A percentile compares a stretch with the other conserved stretches of the same genome.
These are phyloP conservation scores for Diacarnus erythraeanus DNA, from an alignment of 37 sponge, comb jelly and placozoan genomes.

Conservation along the genomic window DNA sequence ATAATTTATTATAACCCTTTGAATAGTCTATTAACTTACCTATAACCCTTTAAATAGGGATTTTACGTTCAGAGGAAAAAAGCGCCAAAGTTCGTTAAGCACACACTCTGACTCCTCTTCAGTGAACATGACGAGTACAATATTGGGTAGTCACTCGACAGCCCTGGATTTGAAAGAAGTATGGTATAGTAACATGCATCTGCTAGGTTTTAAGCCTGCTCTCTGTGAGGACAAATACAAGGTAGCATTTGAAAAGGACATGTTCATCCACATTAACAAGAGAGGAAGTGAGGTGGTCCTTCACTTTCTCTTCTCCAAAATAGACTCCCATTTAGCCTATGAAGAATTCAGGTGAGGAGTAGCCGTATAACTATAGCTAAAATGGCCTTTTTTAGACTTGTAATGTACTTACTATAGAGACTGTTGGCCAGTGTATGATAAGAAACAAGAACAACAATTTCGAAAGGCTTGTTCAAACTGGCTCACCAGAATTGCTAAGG, in stretches of 20 bases:
- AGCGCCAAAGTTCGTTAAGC: too few relatives aligned
- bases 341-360: slow-evolving; percentile 65
- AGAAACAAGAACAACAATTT: slow-evolving; percentile 86
- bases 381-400: background rate
- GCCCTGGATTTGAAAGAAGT: background rate
- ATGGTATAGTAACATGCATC: slow-evolving; percentile 64
- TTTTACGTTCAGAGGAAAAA: too few relatives aligned
- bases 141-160: background rate
- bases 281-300: slow-evolving; percentile 85
- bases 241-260: slow-evolving; percentile 40
- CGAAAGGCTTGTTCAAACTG: slow-evolving; percentile 66
- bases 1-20: too few relatives aligned
- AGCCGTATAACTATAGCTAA: background rate
- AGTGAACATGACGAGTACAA: too few relatives aligned
- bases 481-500: slow-evolving; percentile 72
- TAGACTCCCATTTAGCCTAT: slow-evolving; percentile 54
- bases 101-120: too few relatives aligned
- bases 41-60: too few relatives aligned
- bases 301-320: slow-evolving; percentile 69
- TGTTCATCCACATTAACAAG: slow-evolving; percentile 82
- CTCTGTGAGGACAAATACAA: slow-evolving; percentile 60
- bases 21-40: too few relatives aligned
- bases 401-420: slow-evolving; percentile 35
- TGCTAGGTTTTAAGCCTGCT: slow-evolving; percentile 72
- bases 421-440: slow-evolving; percentile 89